Evolutionary conservation across 2,888 invertebrate species (phyloP).

Genomic region (Poecilus cupreus): DNA sequence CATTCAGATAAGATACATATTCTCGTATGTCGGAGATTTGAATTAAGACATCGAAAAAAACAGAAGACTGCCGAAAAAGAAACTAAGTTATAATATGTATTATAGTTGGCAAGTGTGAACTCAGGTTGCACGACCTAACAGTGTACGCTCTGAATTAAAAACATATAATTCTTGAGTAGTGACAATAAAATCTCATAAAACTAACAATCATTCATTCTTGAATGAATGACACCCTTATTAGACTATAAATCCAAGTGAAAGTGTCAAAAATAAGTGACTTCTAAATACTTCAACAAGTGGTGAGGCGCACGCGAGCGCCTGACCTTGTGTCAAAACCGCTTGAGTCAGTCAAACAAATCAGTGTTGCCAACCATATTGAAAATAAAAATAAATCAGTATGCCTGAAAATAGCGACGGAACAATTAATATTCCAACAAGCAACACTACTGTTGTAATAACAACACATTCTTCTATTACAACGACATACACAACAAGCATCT

Average conservation of each 20-base stretch:
- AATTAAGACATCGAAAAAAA: too few relatives aligned
- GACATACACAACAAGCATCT: neutral
- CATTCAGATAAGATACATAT: too few relatives aligned
- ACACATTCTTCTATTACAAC: neutral
- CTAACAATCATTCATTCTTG: neutral
- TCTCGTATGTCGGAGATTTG: too few relatives aligned
- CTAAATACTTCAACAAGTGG: neutral
- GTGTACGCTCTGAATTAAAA: too few relatives aligned
- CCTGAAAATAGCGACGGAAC: neutral
- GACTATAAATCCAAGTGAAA: neutral
- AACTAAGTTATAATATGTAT: too few relatives aligned
- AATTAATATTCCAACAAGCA: neutral
- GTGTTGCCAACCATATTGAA: neutral
- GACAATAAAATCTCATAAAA: neutral
- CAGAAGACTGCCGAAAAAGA: too few relatives aligned
- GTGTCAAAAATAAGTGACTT: neutral
- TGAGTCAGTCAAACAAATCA: too few relatives aligned
- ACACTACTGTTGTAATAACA: neutral
- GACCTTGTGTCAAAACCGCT: neutral
- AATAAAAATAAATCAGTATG: neutral
- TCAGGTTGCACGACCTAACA: too few relatives aligned
- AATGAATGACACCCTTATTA: neutral
- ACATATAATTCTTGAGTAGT: too few relatives aligned
- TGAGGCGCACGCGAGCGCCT: neutral
- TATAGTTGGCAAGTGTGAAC: neutral